These are phyloP conservation scores for Cisticola juncidis DNA, from an alignment of 2,113 vertebrate species.

Conservation along the genomic window DNA sequence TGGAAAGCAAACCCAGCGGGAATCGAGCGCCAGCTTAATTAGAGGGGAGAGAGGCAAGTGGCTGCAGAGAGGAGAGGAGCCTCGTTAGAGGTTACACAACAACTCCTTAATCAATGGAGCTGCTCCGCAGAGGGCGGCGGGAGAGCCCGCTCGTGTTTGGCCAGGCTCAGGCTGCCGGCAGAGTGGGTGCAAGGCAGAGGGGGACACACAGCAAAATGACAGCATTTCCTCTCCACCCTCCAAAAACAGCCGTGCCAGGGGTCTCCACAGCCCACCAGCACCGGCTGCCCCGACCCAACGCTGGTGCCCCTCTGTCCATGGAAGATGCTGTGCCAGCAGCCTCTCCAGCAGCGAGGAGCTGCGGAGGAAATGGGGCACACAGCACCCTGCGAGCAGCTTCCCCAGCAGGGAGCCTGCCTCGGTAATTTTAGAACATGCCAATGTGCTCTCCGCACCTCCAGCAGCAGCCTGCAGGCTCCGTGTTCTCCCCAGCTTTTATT, in stretches of 20 bases:
- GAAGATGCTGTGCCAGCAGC: neutral
- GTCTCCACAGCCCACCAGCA: neutral
- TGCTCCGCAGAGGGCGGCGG: neutral
- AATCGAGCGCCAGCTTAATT: neutral
- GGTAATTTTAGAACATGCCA: neutral
- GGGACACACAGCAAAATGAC: neutral
- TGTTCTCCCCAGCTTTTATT: neutral
- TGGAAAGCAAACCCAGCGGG: neutral
- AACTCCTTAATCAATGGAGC: conserved; percentile 16
- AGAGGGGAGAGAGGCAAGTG: neutral
- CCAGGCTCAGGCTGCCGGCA: neutral
- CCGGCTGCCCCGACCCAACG: rapidly evolving
- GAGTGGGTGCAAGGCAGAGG: neutral
- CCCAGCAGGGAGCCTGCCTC: neutral
- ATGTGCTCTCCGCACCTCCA: neutral
- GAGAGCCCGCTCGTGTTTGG: neutral
- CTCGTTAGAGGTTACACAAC: conserved; percentile 32
- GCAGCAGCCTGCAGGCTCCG: neutral
- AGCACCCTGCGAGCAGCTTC: neutral
- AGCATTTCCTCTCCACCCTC: neutral
- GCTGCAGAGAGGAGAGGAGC: neutral
- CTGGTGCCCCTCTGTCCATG: rapidly evolving
- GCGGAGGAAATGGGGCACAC: neutral
- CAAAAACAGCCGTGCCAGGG: rapidly evolving
- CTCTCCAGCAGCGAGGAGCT: neutral